Conservation (phyloP, 1,140 invertebrate species). For the Samia ricini region DNA sequence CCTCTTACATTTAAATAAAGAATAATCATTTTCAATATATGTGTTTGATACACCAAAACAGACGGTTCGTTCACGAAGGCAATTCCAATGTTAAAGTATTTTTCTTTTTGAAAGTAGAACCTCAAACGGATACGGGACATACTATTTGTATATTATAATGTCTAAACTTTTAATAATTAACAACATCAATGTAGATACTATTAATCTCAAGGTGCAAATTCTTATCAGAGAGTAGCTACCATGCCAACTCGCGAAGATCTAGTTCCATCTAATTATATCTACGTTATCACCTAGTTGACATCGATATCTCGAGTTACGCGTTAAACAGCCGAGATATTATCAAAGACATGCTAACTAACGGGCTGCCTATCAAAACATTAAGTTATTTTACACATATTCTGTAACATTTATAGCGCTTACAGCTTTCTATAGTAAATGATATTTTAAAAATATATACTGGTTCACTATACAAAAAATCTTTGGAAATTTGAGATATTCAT, state of each 20-base stretch:
- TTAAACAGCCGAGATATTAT: slow-evolving; percentile 1
- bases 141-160: background rate
- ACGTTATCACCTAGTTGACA: slow-evolving; percentile 1
- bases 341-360: background rate
- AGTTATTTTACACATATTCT: background rate
- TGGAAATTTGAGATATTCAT: background rate
- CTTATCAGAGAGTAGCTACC: background rate
- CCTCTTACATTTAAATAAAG: too few relatives aligned
- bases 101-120: too few relatives aligned
- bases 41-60: too few relatives aligned
- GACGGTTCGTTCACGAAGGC: too few relatives aligned
- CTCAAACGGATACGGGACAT: too few relatives aligned
- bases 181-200: background rate
- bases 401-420: background rate
- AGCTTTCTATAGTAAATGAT: background rate
- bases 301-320: slow-evolving; percentile 3
- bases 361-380: slow-evolving; percentile 4
- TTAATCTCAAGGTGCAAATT: background rate
- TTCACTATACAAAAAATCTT: too few relatives aligned
- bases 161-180: background rate
- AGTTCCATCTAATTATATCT: slow-evolving; percentile 8
- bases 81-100: too few relatives aligned
- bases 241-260: background rate
- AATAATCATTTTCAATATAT: too few relatives aligned
- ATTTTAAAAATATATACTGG: background rate